Base-by-base conservation (phyloP, 2,797 vertebrate species). In the Halcyon chelicuti region DNA sequence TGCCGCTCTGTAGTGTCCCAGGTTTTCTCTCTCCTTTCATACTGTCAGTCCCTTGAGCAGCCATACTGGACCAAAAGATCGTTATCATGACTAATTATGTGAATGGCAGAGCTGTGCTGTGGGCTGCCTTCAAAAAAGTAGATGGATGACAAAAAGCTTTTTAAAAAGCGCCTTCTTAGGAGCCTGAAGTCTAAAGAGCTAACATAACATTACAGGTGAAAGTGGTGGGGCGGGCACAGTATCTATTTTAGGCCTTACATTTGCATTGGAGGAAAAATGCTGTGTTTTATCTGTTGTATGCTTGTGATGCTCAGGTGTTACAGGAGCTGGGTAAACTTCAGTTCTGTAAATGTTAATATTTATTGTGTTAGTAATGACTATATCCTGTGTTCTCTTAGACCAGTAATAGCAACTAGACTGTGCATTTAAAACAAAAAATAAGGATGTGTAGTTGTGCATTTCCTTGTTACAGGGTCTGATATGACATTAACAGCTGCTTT, bases 1-100 rank as follows among this genome's bases (percentile, higher is more conserved):
- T 81, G 28, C 44, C 57, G 31, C 58, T 82, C 63, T 26, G 3
- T 5, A 8, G 31, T 4, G 0, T 89, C 35, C 29, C 0, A 0
- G 5, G 8, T 87, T 71, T 74, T 76, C 33, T 68, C 49, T 72
- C 10, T 58, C 20, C 19, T 79, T 18, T 86, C 2, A 0, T 29
- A 2, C 51, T 75, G 31, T 42, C 44, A 21, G 31, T 58, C 54
- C 35, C 37, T 86, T 67, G 39, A 60, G 71, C 46, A 74, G 47
- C 67, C 51, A 35, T 10, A 1, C n/a, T 73, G 80, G 29, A 35
- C 37, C 40, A 40, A n/a, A 29, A 76, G 19, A 11, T 60, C 31
- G 33, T 77, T 63, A 26, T 39, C 21, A 9, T 62, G 35, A 28
- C 40, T 83, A 15, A 47, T 74, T 33, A 4, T 3, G 2, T 23